Evolutionary conservation across 2,797 vertebrate species (phyloP).

Genomic region (Danio albolineatus): DNA sequence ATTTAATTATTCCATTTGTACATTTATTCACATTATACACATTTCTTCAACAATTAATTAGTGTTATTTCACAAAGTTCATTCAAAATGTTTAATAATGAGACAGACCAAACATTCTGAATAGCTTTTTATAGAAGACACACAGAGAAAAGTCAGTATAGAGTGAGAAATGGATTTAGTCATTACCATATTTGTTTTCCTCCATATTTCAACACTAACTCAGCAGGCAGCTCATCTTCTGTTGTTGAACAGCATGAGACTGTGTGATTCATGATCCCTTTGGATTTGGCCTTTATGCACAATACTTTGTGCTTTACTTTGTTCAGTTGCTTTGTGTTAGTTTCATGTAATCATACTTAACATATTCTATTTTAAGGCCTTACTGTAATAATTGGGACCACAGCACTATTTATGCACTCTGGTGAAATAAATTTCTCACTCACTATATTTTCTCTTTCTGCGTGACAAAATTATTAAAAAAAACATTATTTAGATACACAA

Average conservation of each 20-base stretch:
- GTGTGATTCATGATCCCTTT: constrained; percentile 13
- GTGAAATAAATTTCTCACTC: background rate
- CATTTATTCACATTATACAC: background rate
- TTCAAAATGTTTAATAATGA: background rate
- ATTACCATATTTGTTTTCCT: constrained; percentile 11
- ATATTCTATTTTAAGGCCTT: too few relatives aligned
- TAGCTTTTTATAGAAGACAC: background rate
- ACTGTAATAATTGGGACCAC: background rate
- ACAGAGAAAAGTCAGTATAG: background rate
- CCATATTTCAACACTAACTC: constrained; percentile 8
- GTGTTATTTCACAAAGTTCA: background rate
- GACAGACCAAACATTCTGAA: background rate
- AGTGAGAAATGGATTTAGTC: constrained; percentile 1
- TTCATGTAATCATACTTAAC: background rate
- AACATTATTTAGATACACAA: background rate
- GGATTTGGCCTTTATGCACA: constrained; percentile 13
- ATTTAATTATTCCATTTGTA: background rate
- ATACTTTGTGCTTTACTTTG: background rate
- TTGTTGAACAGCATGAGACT: background rate
- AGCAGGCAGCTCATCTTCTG: background rate
- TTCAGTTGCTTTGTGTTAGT: background rate
- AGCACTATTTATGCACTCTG: background rate
- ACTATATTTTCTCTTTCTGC: background rate
- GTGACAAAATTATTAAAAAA: background rate
- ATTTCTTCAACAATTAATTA: background rate